A percentile compares a stretch with the other conserved stretches of the same genome.
phyloP scores from a whole-genome alignment of 2,113 vertebrate genomes.

The Microtus ochrogaster region DNA sequence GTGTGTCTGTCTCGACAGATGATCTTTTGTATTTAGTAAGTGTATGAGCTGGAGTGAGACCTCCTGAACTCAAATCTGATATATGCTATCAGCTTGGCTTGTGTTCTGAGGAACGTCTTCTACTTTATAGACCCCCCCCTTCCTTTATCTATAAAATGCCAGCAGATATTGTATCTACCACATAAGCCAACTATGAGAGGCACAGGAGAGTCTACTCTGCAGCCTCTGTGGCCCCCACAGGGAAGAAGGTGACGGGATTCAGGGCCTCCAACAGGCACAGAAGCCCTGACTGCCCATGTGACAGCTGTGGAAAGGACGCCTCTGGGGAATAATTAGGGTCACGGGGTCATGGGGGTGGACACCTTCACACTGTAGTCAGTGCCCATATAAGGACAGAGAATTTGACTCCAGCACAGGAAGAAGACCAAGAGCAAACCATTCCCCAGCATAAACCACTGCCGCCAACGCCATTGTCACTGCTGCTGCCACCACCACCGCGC shows the following conservation, averaged over 20 bases:
- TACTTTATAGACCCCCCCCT: not conserved
- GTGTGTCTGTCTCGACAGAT: not conserved
- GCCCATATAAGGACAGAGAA: not conserved
- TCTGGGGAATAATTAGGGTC: not conserved
- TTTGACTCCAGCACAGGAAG: not conserved
- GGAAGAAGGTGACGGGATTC: not conserved
- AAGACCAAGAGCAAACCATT: not conserved
- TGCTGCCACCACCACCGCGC: not conserved
- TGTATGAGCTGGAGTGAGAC: not conserved
- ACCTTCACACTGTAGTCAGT: not conserved
- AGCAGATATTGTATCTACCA: not conserved
- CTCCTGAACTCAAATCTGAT: not conserved
- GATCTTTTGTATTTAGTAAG: not conserved
- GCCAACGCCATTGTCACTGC: no score
- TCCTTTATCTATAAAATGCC: slow-evolving; percentile 16
- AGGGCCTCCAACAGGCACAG: not conserved
- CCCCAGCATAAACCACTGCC: not conserved
- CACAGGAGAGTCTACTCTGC: not conserved
- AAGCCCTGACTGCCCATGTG: not conserved
- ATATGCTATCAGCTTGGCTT: not conserved
- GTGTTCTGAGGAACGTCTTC: not conserved
- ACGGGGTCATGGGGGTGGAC: not conserved
- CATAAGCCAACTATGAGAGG: not conserved
- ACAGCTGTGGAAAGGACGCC: not conserved
- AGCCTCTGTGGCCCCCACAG: not conserved